Evolutionary conservation across 1,140 invertebrate genomes (phyloP).

Genomic region (Drosophila jambulina): DNA sequence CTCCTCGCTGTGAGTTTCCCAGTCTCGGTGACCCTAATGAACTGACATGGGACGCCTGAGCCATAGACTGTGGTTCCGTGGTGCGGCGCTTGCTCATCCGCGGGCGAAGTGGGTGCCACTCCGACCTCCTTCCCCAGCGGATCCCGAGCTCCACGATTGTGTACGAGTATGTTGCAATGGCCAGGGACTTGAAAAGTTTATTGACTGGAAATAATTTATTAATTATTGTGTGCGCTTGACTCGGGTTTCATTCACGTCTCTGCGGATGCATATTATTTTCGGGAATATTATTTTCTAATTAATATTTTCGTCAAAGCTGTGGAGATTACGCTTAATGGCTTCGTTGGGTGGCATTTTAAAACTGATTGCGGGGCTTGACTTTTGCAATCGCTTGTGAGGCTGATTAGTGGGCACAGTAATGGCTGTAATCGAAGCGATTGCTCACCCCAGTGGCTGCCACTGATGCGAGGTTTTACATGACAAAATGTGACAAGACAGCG

Average conservation of each 20-base stretch:
- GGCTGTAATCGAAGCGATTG: conserved; percentile 9
- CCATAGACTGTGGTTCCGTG: conserved; percentile 23
- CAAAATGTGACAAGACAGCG: conserved; percentile 36
- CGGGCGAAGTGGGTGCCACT: conserved; percentile 51
- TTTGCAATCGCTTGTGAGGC: conserved; percentile 49
- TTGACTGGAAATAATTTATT: conserved; percentile 83
- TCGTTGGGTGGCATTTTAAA: conserved; percentile 65
- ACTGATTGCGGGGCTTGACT: conserved; percentile 27
- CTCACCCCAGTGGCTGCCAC: conserved; percentile 21
- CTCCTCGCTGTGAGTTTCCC: conserved; percentile 20
- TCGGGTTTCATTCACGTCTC: conserved; percentile 25
- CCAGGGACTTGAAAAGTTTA: conserved; percentile 53
- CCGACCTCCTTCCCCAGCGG: conserved; percentile 7
- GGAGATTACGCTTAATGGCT: conserved; percentile 37
- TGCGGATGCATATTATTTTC: conserved; percentile 4
- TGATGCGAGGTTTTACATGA: conserved; percentile 50
- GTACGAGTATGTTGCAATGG: conserved; percentile 61
- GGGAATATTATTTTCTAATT: conserved; percentile 62
- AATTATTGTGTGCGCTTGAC: conserved; percentile 60
- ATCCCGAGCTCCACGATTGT: conserved; percentile 9
- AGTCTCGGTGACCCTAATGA: conserved; percentile 75
- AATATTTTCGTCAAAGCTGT: conserved; percentile 45
- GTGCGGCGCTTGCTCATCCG: conserved; percentile 68
- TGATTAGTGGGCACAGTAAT: conserved; percentile 15
- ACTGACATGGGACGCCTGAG: conserved; percentile 64